These are phyloP conservation scores for Ciconia maguari DNA, from an alignment of 2,113 vertebrate genomes.

Conservation along the genomic window DNA sequence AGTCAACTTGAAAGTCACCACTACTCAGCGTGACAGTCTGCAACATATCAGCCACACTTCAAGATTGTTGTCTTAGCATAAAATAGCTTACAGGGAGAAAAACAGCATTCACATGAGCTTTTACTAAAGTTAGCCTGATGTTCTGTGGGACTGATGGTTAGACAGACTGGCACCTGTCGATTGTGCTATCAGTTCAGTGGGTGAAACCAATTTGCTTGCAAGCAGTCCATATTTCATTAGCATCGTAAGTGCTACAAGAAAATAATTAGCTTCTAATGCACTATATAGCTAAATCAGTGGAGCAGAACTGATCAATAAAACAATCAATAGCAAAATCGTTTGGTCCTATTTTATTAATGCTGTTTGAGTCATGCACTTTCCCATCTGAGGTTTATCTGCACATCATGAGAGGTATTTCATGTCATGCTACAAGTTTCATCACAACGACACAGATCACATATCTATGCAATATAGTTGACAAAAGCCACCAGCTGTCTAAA, in stretches of 20 bases:
- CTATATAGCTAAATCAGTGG: background rate
- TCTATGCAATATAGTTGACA: background rate
- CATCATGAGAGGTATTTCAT: background rate
- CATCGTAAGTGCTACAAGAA: conserved; percentile 28
- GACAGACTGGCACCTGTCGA: background rate
- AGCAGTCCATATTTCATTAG: conserved; percentile 20
- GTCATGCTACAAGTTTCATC: background rate
- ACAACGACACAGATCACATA: background rate
- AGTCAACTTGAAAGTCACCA: background rate
- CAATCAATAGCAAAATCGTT: background rate
- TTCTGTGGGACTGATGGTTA: background rate
- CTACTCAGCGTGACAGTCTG: background rate
- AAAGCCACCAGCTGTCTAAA: background rate
- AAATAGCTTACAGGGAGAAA: background rate
- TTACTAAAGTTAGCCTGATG: background rate
- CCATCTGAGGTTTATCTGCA: background rate
- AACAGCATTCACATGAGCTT: background rate
- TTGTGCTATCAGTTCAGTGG: background rate
- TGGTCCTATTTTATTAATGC: background rate
- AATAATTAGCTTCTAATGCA: conserved; percentile 40
- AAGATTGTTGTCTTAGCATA: background rate
- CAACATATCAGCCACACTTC: background rate
- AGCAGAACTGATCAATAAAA: conserved; percentile 25
- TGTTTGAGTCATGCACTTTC: background rate
- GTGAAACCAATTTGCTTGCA: conserved; percentile 13